Conservation (phyloP, 2,797 vertebrate species). For the Kryptopterus vitreolus region DNA sequence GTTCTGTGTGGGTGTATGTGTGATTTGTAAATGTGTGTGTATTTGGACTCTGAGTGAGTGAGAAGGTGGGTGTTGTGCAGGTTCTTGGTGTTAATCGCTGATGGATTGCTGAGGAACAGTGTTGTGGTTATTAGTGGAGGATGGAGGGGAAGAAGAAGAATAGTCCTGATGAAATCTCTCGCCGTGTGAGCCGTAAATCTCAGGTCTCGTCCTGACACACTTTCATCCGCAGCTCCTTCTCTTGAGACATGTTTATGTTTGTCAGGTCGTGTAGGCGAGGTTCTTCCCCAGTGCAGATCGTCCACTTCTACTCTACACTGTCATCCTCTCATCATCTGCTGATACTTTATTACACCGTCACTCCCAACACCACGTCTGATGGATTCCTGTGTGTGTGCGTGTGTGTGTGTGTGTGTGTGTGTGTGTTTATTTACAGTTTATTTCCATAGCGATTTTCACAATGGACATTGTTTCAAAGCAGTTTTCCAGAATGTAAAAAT, state of each 20-base stretch:
- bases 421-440: too few species aligned
- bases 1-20: too few species aligned
- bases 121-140: background rate
- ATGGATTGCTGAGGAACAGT: background rate
- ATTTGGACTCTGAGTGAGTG: background rate
- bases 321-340: slow-evolving; percentile 41
- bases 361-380: slow-evolving; percentile 36
- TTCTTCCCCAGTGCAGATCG: too few species aligned
- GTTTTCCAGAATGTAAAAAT: too few species aligned
- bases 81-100: background rate
- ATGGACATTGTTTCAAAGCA: too few species aligned
- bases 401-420: background rate
- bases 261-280: slow-evolving; percentile 20
- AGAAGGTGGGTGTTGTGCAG: background rate
- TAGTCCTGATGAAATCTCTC: background rate
- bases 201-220: slow-evolving; percentile 30
- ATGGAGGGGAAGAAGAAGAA: background rate
- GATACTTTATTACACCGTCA: slow-evolving; percentile 35
- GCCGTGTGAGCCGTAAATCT: slow-evolving; percentile 37
- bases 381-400: slow-evolving; percentile 26
- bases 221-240: slow-evolving; percentile 25
- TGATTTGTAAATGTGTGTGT: too few species aligned
- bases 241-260: slow-evolving; percentile 34
- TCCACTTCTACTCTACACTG: slow-evolving; percentile 4
- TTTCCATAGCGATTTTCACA: too few species aligned